These are phyloP conservation scores for Odontamblyopus rebecca DNA, from an alignment of 2,797 vertebrate genomes.

Conservation along the genomic window DNA sequence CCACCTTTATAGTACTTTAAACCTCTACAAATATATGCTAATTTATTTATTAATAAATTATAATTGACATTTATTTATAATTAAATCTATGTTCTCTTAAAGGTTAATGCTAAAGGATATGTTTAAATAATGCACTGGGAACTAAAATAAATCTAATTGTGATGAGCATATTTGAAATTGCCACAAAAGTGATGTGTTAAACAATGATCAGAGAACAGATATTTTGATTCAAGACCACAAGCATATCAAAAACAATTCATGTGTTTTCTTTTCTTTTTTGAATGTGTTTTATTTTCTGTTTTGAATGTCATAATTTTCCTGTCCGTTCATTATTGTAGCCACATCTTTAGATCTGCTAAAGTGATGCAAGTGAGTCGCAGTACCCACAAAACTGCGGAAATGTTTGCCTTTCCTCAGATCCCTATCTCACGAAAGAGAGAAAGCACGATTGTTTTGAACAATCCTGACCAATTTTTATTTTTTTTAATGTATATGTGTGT, in stretches of 20 bases:
- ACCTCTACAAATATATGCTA: too few relatives aligned
- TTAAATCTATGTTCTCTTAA: neutral
- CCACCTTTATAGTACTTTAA: too few relatives aligned
- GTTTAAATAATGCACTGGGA: neutral
- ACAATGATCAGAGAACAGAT: neutral
- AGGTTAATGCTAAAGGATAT: neutral
- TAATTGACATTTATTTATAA: neutral
- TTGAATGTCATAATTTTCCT: neutral
- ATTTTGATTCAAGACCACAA: neutral
- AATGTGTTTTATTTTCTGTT: neutral
- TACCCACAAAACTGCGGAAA: slow-evolving; percentile 65
- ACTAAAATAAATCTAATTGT: too few relatives aligned
- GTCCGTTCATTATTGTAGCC: slow-evolving; percentile 3
- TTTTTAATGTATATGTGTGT: too few relatives aligned
- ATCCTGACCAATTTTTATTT: neutral
- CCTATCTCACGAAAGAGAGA: slow-evolving; percentile 51
- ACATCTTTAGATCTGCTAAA: slow-evolving; percentile 43
- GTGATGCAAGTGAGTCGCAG: slow-evolving; percentile 44
- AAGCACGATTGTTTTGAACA: slow-evolving; percentile 32
- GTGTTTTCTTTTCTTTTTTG: neutral
- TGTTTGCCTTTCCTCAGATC: slow-evolving; percentile 64
- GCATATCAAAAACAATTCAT: neutral
- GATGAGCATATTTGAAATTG: too few relatives aligned
- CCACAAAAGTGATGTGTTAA: too few relatives aligned
- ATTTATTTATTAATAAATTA: neutral